Percentiles rank a stretch among this genome's conserved stretches.
Conservation (phyloP, 2,797 vertebrate genomes). For the Mycteria americana region DNA sequence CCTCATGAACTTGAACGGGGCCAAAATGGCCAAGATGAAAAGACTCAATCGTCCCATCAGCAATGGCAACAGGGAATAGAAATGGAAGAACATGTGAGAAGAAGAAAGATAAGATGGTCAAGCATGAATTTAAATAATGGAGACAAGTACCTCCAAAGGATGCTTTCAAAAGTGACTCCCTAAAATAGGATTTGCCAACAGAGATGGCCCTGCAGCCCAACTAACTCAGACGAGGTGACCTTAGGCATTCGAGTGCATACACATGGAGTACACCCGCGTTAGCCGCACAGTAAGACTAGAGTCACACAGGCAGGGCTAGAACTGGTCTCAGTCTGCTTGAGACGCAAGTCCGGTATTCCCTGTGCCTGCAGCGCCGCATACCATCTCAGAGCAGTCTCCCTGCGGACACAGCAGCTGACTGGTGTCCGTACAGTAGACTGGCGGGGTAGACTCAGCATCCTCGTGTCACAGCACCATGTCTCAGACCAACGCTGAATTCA, state of each 20-base stretch:
- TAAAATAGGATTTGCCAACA: background rate
- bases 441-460: background rate
- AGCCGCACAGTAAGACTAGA: background rate
- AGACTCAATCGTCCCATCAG: background rate
- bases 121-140: background rate
- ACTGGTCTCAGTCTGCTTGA: background rate
- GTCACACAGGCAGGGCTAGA: background rate
- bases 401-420: background rate
- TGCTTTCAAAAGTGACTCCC: background rate
- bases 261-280: rapidly evolving
- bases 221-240: background rate
- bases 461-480: background rate
- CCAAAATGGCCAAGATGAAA: background rate
- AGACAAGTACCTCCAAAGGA: background rate
- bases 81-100: background rate
- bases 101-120: background rate
- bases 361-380: background rate
- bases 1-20: background rate
- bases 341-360: rapidly evolving
- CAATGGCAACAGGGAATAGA: background rate
- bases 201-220: background rate
- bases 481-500: background rate
- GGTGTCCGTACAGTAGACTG: background rate
- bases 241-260: no score
- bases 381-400: background rate